A percentile compares a stretch with the other conserved stretches of the same genome.
Evolutionary conservation across 2,888 invertebrate species (phyloP).

Genomic region (Chalcosyrphus nemorum): DNA sequence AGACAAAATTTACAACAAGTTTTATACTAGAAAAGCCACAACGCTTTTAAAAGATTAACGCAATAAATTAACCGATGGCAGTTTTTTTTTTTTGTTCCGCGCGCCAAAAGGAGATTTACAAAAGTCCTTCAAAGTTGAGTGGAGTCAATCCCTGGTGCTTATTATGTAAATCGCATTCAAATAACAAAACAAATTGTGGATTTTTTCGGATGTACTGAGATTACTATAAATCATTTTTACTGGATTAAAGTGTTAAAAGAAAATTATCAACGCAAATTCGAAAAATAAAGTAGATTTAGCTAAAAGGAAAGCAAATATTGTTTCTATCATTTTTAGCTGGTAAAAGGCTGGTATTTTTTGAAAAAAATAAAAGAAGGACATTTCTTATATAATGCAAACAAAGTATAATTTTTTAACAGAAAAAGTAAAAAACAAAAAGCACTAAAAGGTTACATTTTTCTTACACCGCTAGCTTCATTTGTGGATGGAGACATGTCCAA

Average conservation of each 20-base stretch:
- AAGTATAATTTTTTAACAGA: no score
- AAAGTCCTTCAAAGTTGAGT: slow-evolving; percentile 39
- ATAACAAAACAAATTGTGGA: slow-evolving; percentile 44
- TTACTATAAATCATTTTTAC: slow-evolving; percentile 40
- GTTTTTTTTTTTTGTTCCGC: no score
- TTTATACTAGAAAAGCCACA: background rate
- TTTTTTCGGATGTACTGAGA: slow-evolving; percentile 4
- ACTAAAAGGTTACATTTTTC: no score
- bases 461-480: background rate
- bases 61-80: slow-evolving; percentile 55
- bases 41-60: slow-evolving; percentile 61
- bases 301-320: slow-evolving; percentile 4
- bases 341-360: background rate
- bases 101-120: slow-evolving; percentile 25
- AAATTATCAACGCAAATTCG: slow-evolving; percentile 39
- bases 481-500: background rate
- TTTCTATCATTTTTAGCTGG: background rate
- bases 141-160: slow-evolving; percentile 40
- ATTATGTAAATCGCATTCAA: slow-evolving; percentile 49
- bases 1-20: background rate
- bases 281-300: slow-evolving; percentile 1
- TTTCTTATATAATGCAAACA: no score
- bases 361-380: background rate
- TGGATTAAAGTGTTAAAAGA: slow-evolving; percentile 39
- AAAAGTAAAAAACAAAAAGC: no score